phyloP scores from a whole-genome alignment of 35 echinoderm and acorn worm species.

The Lytechinus variegatus region DNA sequence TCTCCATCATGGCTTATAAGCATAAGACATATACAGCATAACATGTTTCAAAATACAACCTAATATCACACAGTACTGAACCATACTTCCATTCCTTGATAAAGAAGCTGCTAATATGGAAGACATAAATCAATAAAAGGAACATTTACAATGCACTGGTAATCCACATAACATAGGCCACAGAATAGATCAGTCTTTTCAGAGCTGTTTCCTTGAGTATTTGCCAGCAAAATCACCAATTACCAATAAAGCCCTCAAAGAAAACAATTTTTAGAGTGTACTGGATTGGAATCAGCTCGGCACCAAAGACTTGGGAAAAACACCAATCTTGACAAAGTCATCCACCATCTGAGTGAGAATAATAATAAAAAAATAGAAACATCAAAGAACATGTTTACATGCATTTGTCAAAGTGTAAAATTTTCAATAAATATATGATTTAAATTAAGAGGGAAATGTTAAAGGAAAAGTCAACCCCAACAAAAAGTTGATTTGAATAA shows the following conservation, averaged over 20 bases:
- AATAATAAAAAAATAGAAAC: constrained; percentile 8
- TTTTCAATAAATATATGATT: no score
- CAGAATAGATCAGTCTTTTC: neutral
- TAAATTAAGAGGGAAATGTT: no score
- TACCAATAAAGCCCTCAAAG: neutral
- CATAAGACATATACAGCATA: neutral
- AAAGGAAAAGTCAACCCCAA: no score
- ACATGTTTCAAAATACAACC: neutral
- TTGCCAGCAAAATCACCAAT: neutral
- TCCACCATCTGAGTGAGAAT: constrained; percentile 56
- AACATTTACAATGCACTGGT: neutral
- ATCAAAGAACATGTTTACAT: neutral
- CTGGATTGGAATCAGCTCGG: constrained; percentile 36
- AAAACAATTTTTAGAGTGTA: neutral
- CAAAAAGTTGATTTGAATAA: no score
- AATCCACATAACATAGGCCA: constrained; percentile 21
- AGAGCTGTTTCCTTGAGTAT: neutral
- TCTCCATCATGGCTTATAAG: neutral
- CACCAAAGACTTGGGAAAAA: constrained; percentile 60
- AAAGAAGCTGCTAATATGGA: constrained; percentile 4
- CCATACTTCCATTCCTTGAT: neutral
- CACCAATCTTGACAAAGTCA: constrained; percentile 62
- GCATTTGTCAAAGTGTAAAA: no score
- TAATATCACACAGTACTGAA: constrained; percentile 11
- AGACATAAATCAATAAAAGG: neutral